phyloP scores from a whole-genome alignment of 2,888 invertebrate species.

The Theodoxus fluviatilis region DNA sequence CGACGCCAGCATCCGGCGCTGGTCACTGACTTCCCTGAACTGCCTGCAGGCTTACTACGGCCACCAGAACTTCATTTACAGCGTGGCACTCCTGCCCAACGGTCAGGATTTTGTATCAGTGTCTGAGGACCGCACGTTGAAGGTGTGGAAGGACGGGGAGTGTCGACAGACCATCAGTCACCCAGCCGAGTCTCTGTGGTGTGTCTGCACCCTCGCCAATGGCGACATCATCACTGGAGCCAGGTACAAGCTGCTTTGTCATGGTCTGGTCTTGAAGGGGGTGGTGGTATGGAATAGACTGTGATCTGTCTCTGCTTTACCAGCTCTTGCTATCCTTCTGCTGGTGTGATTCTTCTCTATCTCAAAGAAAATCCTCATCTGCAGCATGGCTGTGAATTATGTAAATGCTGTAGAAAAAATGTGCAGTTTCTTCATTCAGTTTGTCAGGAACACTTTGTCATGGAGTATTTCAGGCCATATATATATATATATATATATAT shows the following conservation, averaged over 20 bases:
- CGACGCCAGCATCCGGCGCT: conserved; percentile 85
- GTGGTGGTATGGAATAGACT: too few species aligned
- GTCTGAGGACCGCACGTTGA: conserved; percentile 87
- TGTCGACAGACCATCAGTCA: conserved; percentile 74
- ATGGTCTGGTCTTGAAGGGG: too few species aligned
- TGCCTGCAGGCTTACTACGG: conserved; percentile 65
- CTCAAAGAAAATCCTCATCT: too few species aligned
- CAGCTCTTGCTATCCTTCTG: too few species aligned
- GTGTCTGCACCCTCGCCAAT: conserved; percentile 79
- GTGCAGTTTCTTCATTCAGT: too few species aligned
- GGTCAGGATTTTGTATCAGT: conserved; percentile 78
- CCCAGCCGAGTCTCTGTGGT: conserved; percentile 91
- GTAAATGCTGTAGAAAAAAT: too few species aligned
- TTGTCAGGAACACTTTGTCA: too few species aligned
- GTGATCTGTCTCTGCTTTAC: too few species aligned
- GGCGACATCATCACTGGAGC: conserved; percentile 88
- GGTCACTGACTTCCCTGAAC: conserved; percentile 78
- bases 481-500: too few species aligned
- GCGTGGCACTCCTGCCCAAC: conserved; percentile 65
- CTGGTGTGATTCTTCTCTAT: too few species aligned
- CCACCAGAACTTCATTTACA: conserved; percentile 76
- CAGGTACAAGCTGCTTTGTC: conserved; percentile 65
- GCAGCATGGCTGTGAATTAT: too few species aligned
- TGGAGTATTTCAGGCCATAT: too few species aligned
- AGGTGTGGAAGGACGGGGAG: conserved; percentile 75